Percentiles rank a stretch among this genome's conserved stretches.
Conservation (phyloP, 2,888 invertebrate species). For the Eumacrocentrus americanus region DNA sequence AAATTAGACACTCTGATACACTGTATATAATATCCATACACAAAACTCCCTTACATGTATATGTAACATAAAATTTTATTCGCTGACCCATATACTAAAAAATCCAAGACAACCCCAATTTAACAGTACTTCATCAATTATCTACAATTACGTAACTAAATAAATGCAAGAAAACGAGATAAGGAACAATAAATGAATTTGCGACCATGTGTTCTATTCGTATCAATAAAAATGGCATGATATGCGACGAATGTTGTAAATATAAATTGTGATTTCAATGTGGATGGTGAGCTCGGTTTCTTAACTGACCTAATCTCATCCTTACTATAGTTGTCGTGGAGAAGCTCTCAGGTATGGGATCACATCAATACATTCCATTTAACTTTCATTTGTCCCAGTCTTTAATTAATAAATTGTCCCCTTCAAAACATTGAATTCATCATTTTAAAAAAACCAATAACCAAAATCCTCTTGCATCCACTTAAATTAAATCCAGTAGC, state of each 20-base stretch:
- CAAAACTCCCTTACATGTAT: conserved; percentile 42
- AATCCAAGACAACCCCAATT: too few species aligned
- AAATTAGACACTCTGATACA: conserved; percentile 25
- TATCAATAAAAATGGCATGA: conserved; percentile 31
- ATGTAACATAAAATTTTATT: conserved; percentile 42
- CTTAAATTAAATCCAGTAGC: neutral
- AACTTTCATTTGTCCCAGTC: too few species aligned
- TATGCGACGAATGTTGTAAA: conserved; percentile 54
- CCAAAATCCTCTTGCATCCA: neutral
- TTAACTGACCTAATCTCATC: conserved; percentile 56
- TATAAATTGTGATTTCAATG: conserved; percentile 59
- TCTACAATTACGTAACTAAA: too few species aligned
- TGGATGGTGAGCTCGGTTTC: conserved; percentile 50
- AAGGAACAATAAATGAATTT: neutral
- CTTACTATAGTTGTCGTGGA: conserved; percentile 54
- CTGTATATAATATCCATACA: conserved; percentile 38
- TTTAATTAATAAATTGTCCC: too few species aligned
- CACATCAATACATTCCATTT: conserved; percentile 18
- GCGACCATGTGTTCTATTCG: neutral
- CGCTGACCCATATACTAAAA: too few species aligned
- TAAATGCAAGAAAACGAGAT: neutral
- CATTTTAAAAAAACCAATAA: too few species aligned
- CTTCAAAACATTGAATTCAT: too few species aligned
- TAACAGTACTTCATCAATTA: too few species aligned
- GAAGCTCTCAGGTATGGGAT: conserved; percentile 56